These are phyloP conservation scores for Turritopsis dohrnii DNA, from an alignment of 30 jellyfish, hydroid and myxozoan species.

Conservation along the genomic window DNA sequence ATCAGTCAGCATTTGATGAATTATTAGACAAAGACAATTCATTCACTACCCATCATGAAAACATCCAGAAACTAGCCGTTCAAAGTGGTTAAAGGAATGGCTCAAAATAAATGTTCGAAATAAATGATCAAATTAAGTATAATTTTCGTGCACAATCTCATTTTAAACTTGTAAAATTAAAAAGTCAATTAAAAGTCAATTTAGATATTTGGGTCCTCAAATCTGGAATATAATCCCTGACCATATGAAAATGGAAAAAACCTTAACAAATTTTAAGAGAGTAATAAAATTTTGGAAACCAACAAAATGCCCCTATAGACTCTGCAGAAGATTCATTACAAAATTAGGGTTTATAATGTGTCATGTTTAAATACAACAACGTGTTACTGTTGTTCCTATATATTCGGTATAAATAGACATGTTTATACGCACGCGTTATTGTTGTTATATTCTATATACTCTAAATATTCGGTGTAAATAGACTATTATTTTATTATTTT, in stretches of 20 bases:
- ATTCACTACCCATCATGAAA: background rate
- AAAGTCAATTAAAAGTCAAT: background rate
- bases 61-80: background rate
- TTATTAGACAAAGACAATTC: background rate
- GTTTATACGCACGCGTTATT: too few relatives aligned
- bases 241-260: background rate
- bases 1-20: background rate
- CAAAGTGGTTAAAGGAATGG: background rate
- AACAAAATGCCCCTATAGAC: too few relatives aligned
- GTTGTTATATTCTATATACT: too few relatives aligned
- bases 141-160: background rate
- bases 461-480: too few relatives aligned
- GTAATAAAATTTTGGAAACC: too few relatives aligned
- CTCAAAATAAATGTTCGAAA: background rate
- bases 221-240: background rate
- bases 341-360: too few relatives aligned
- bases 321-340: too few relatives aligned
- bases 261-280: too few relatives aligned
- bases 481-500: too few relatives aligned
- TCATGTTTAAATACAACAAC: too few relatives aligned
- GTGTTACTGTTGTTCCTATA: too few relatives aligned
- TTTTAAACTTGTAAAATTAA: background rate
- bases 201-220: background rate
- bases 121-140: background rate
- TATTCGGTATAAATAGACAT: too few relatives aligned